phyloP scores from a whole-genome alignment of 2,888 invertebrate species.

The Drosophila pseudotakahashii region DNA sequence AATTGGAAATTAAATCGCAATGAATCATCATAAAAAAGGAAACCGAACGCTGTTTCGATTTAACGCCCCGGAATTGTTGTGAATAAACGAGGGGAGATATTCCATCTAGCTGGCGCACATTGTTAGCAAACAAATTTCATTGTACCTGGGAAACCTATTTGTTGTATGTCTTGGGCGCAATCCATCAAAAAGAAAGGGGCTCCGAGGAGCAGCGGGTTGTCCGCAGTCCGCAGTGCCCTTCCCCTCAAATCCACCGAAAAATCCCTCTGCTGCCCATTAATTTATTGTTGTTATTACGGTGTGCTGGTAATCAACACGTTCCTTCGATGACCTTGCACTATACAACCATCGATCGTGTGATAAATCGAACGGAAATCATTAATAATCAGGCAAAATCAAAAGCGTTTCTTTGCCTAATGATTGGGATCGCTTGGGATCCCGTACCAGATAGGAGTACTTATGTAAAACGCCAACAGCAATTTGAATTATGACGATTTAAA shows the following conservation, averaged over 20 bases:
- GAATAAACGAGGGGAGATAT: slow-evolving; percentile 58
- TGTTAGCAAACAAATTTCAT: slow-evolving; percentile 63
- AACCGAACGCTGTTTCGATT: slow-evolving; percentile 49
- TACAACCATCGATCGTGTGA: slow-evolving; percentile 69
- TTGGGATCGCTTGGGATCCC: slow-evolving; percentile 48
- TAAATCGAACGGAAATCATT: slow-evolving; percentile 79
- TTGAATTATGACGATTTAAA: slow-evolving; percentile 68
- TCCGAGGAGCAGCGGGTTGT: slow-evolving; percentile 63
- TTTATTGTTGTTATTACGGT: slow-evolving; percentile 75
- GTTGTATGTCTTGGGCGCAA: slow-evolving; percentile 49
- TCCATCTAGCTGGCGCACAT: slow-evolving; percentile 32
- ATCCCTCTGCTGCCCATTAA: slow-evolving; percentile 57
- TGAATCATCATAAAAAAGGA: slow-evolving; percentile 62
- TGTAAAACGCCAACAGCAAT: slow-evolving; percentile 45
- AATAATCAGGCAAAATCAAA: slow-evolving; percentile 64
- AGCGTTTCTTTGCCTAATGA: slow-evolving; percentile 61
- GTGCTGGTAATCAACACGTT: slow-evolving; percentile 77
- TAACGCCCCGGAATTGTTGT: slow-evolving; percentile 66
- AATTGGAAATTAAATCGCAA: slow-evolving; percentile 69
- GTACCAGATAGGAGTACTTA: slow-evolving; percentile 29
- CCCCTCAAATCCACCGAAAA: slow-evolving; percentile 16
- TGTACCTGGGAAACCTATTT: slow-evolving; percentile 65
- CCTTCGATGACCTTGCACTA: slow-evolving; percentile 79
- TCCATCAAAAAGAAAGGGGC: slow-evolving; percentile 60
- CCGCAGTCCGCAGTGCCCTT: slow-evolving; percentile 5